Evolutionary conservation across 2,888 invertebrate species (phyloP), one percentile per base, ranked within the genome.

Genomic region (Meiosimyza platycephala): DNA sequence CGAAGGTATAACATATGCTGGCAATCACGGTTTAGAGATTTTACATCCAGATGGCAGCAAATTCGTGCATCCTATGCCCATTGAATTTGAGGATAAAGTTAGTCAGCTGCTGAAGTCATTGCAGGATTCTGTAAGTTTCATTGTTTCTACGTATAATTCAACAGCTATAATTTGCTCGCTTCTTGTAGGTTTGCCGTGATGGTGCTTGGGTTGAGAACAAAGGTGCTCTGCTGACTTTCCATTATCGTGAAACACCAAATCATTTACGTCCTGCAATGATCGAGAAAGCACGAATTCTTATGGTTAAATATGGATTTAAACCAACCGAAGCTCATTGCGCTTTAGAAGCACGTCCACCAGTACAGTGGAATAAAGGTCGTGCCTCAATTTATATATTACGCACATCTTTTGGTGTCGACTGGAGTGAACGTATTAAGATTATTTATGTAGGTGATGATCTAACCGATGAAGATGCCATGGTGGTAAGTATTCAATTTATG

Each of bases 131-230:
- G 93, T 92, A 85, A 77, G 80, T 77, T 50, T 28, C 12, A 16
- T n/a, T 0, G 2, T 54, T 54, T 54, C 9, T 54, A 16, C 54
- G 54, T 13, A 54, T 7, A 16, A 9, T 54, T 12, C 54, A 18
- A 1, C 54, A 16, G n/a, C 4, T 7, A 40, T 40, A 40, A 62
- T 9, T 40, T 51, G 64, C 71, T 62, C 75, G 12, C 60, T 12
- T 33, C 28, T 50, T 54, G 51, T 78, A 93, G 93, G 92, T 95
- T 4, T 95, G 95, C 85, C 91, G 90, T 78, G 94, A 95, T 80
- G 95, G 96, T 5, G 95, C 95, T 0, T 96, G 96, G 95, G 95
- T 96, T 11, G 96, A 96, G 85, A 95, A 95, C 87, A 96, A 96
- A 84, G 95, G 95, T 0, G 93, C 95, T 0, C 87, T 95, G 9